These are phyloP conservation scores for Illadopsis cleaveri DNA, from an alignment of 2,113 vertebrate genomes.

Conservation along the genomic window DNA sequence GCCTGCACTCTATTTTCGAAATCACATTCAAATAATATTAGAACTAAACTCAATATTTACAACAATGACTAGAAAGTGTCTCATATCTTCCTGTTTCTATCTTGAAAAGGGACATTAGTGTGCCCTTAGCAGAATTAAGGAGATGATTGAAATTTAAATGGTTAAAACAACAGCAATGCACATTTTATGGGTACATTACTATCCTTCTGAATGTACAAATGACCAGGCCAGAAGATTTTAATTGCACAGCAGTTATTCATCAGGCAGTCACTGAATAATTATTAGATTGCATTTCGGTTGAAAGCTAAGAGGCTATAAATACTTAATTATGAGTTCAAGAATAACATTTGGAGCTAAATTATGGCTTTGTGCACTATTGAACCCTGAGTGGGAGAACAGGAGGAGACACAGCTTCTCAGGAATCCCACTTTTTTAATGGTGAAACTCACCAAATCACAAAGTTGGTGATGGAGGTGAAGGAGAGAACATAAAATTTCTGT, in stretches of 20 bases:
- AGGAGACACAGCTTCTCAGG: neutral
- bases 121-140: neutral
- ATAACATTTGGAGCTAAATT: conserved; percentile 2
- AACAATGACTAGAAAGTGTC: neutral
- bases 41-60: neutral
- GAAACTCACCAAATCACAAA: neutral
- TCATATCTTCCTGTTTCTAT: neutral
- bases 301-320: conserved; percentile 27
- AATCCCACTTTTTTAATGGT: neutral
- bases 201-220: neutral
- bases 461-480: neutral
- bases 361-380: neutral
- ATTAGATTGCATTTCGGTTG: neutral
- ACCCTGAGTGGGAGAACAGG: neutral
- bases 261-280: neutral
- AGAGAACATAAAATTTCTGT: neutral
- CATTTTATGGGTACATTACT: neutral
- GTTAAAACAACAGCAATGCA: neutral
- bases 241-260: neutral
- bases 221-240: neutral
- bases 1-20: neutral
- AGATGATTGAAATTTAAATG: neutral
- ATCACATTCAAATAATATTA: neutral
- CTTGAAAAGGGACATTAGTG: neutral
- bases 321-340: conserved; percentile 40